A percentile compares a stretch with the other conserved stretches of the same genome.
Evolutionary conservation across 2,797 vertebrate species (phyloP).

Genomic region (Dallia pectoralis): DNA sequence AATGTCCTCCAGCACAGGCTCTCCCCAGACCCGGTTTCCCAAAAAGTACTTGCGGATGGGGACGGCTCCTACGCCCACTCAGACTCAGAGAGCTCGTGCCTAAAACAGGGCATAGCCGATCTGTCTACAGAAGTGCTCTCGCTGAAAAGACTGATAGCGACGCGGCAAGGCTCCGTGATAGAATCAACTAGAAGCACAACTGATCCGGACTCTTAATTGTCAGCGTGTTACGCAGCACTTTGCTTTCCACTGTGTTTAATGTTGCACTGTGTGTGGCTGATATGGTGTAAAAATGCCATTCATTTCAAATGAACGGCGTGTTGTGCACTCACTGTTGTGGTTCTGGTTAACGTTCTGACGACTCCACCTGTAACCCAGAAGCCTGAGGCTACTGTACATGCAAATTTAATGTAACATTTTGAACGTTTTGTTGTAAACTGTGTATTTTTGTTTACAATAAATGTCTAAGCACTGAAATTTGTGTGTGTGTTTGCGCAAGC

Average conservation of each 20-base stretch:
- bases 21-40: constrained; percentile 29
- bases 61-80: constrained; percentile 75
- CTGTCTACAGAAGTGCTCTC: constrained; percentile 81
- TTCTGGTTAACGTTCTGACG: constrained; percentile 69
- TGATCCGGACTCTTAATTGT: constrained; percentile 64
- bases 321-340: constrained; percentile 78
- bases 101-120: constrained; percentile 79
- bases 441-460: constrained; percentile 85
- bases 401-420: constrained; percentile 75
- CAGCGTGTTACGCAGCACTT: constrained; percentile 70
- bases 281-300: constrained; percentile 69
- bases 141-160: constrained; percentile 81
- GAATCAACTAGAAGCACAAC: constrained; percentile 79
- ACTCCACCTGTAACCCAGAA: constrained; percentile 78
- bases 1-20: constrained; percentile 65
- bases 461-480: constrained; percentile 61
- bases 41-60: constrained; percentile 64
- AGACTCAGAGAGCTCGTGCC: constrained; percentile 78
- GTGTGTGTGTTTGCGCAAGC: constrained; percentile 1
- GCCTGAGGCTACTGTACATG: constrained; percentile 65
- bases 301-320: constrained; percentile 60
- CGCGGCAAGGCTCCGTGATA: constrained; percentile 80
- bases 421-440: constrained; percentile 77
- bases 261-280: constrained; percentile 85
- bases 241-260: constrained; percentile 79